Percentiles rank a stretch among this genome's conserved stretches.
These are phyloP conservation scores for Catocala sponsa DNA, from an alignment of 2,888 invertebrate genomes.

Conservation along the genomic window DNA sequence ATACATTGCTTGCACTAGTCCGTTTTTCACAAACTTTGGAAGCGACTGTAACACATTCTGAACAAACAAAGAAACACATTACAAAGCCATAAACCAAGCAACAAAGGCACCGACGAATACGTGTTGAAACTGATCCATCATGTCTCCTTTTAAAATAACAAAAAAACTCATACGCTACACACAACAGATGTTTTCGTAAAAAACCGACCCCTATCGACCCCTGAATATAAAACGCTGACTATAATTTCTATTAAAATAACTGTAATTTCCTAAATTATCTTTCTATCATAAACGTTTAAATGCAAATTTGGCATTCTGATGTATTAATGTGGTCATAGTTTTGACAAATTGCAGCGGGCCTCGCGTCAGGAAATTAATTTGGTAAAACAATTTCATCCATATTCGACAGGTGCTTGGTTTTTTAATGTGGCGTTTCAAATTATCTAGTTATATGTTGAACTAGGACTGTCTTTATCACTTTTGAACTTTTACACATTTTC, in stretches of 20 bases:
- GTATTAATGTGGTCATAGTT: slow-evolving; percentile 78
- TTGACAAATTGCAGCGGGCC: slow-evolving; percentile 74
- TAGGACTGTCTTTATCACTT: slow-evolving; percentile 6
- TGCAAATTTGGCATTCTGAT: slow-evolving; percentile 81
- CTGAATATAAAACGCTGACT: slow-evolving; percentile 69
- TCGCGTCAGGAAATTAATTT: slow-evolving; percentile 67
- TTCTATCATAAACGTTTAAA: slow-evolving; percentile 79
- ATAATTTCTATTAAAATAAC: slow-evolving; percentile 82
- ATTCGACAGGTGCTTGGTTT: slow-evolving; percentile 56
- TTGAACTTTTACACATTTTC: slow-evolving; percentile 9
- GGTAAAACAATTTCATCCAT: slow-evolving; percentile 51
- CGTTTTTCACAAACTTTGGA: slow-evolving; percentile 67
- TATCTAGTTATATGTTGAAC: slow-evolving; percentile 8
- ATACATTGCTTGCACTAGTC: slow-evolving; percentile 42
- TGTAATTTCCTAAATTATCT: slow-evolving; percentile 80
- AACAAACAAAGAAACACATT: slow-evolving; percentile 88
- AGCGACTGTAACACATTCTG: slow-evolving; percentile 80
- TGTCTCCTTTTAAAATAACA: slow-evolving; percentile 87
- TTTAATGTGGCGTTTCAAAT: slow-evolving; percentile 12
- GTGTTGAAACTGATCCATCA: slow-evolving; percentile 88
- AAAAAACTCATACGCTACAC: slow-evolving; percentile 81
- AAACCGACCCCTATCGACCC: slow-evolving; percentile 79
- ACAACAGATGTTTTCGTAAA: slow-evolving; percentile 87
- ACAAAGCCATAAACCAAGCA: slow-evolving; percentile 85
- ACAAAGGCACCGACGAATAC: slow-evolving; percentile 85